Evolutionary conservation across 2,113 vertebrate species (phyloP).

Genomic region (Herpailurus yagouaroundi): DNA sequence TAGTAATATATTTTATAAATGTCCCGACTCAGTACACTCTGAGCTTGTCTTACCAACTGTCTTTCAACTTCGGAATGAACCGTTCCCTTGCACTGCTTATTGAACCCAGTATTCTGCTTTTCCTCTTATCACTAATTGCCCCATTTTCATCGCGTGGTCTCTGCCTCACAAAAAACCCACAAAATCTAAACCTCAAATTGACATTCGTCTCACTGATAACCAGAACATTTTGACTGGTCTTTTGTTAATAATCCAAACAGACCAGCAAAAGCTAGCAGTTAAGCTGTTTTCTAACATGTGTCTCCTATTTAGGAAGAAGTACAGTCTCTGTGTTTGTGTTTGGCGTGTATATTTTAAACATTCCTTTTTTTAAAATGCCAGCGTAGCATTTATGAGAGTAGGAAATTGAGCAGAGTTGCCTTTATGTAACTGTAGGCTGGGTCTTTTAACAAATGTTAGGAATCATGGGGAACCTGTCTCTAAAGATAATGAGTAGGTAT

Average conservation of each 20-base stretch:
- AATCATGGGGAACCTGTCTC: slow-evolving; percentile 31
- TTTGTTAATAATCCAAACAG: background rate
- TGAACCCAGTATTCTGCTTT: background rate
- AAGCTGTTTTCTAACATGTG: slow-evolving; percentile 24
- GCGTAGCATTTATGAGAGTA: slow-evolving; percentile 33
- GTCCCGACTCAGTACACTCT: background rate
- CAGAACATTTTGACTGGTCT: background rate
- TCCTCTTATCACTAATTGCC: background rate
- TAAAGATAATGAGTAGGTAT: slow-evolving; percentile 65
- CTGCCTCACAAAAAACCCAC: background rate
- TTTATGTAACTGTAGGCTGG: slow-evolving; percentile 69
- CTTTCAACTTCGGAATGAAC: background rate
- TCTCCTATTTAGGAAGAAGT: slow-evolving; percentile 33
- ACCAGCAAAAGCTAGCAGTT: background rate
- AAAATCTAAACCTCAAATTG: background rate
- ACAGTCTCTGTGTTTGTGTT: slow-evolving; percentile 16
- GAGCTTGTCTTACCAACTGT: background rate
- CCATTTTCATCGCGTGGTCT: background rate
- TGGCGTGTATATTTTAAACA: slow-evolving; percentile 33
- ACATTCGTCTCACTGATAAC: background rate
- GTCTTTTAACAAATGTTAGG: slow-evolving; percentile 48
- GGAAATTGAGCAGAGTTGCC: slow-evolving; percentile 52
- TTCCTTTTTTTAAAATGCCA: slow-evolving; percentile 42
- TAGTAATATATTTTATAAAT: background rate
- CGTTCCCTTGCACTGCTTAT: background rate